phyloP scores from a whole-genome alignment of 1,140 invertebrate species.

The Hormaphis cornu region DNA sequence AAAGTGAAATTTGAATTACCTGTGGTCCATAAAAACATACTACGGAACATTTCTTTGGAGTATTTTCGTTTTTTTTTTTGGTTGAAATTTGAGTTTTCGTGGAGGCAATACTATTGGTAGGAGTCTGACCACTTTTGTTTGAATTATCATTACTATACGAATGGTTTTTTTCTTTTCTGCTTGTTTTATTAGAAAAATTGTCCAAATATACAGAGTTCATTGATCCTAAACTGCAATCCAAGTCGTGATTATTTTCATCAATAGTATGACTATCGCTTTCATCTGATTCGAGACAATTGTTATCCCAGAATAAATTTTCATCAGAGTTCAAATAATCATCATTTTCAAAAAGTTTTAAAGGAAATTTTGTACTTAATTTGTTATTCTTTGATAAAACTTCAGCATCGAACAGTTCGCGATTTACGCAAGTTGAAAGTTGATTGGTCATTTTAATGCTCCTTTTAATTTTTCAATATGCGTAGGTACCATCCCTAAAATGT shows the following conservation, averaged over 20 bases:
- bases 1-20: background rate
- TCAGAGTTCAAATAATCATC: background rate
- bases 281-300: background rate
- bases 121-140: background rate
- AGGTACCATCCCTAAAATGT: too few relatives aligned
- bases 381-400: too few relatives aligned
- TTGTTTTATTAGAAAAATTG: background rate
- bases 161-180: too few relatives aligned
- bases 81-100: too few relatives aligned
- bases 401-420: too few relatives aligned
- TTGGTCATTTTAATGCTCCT: too few relatives aligned
- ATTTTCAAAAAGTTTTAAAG: background rate
- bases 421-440: too few relatives aligned
- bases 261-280: too few relatives aligned
- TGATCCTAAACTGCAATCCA: slow-evolving; percentile 2
- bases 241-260: too few relatives aligned
- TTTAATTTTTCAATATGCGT: too few relatives aligned
- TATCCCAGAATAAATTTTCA: background rate
- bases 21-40: background rate
- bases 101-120: background rate
- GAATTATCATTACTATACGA: background rate
- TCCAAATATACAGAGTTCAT: background rate
- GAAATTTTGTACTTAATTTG: too few relatives aligned
- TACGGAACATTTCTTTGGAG: background rate
- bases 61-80: background rate